Base-by-base conservation (phyloP, 2,888 invertebrate species). In the Andricus curvator region DNA sequence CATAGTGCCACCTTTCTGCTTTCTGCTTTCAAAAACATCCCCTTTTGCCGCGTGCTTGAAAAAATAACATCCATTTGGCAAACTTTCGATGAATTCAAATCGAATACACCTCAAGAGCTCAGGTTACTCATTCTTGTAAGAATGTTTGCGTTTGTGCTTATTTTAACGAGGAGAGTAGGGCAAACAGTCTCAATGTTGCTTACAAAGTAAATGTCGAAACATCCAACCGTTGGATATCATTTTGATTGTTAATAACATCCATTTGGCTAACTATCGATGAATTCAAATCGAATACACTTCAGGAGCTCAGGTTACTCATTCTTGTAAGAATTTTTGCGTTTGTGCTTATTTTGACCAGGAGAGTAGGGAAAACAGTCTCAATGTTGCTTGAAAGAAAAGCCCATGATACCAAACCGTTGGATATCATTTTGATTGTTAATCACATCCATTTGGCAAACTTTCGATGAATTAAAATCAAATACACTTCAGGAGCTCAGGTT, bases 41-140 rank as follows among this genome's bases (percentile, higher is more conserved):
- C n/a, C 74, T 33, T 20, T 56, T 51, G 74, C 33, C 56, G 51
- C 74, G 74, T 74, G 74, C 51, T 74, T 56, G n/a, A 74, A 74
- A 74, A 74, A 74, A 74, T 74, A 74, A 56, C 74, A 56, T 74
- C 56, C 33, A 56, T 74, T 74, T 74, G 74, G 51, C 74, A 74
- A 74, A 74, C 56, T 74, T 74, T 74, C 25, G 25, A 48, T 48
- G 33, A 74, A 74, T 74, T 74, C 74, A 51, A 74, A 74, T 74
- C 74, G 51, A 56, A 74, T 74, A 37, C 74, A 33, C 56, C n/a
- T 74, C 56, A 74, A 17, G 17, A 15, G 56, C 33, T 74, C 56
- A 70, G 70, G 74, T 56, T 74, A 56, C 51, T 74, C n/a, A 33
- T 74, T 56, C 33, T 56, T 74, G 4, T 15, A 9, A 20, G 25